Evolutionary conservation across 64 coral and sea anemone genomes (phyloP).

Genomic region (Montipora efflorescens): DNA sequence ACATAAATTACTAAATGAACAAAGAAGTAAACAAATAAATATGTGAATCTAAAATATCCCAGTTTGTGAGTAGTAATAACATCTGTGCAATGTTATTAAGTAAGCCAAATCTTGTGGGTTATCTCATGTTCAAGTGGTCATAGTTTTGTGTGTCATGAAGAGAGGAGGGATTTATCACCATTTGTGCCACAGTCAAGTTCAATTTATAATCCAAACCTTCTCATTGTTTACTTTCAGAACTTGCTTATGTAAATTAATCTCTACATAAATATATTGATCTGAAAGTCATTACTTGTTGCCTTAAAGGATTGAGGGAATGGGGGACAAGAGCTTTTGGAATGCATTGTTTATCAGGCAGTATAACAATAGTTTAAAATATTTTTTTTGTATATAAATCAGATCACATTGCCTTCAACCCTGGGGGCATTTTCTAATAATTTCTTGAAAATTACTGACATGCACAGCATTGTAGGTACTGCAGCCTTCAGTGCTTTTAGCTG

Average conservation of each 20-base stretch:
- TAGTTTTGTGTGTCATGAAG: conserved; percentile 3
- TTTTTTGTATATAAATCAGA: background rate
- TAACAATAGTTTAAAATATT: background rate
- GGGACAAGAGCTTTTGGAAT: too few relatives aligned
- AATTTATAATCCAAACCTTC: background rate
- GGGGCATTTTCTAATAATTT: conserved; percentile 6
- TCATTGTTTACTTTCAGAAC: conserved; percentile 31
- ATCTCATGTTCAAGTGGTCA: conserved; percentile 25
- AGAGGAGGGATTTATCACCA: background rate
- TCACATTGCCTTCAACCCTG: background rate
- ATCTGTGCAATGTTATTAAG: background rate
- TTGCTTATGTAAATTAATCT: conserved; percentile 6
- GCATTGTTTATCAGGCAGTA: too few relatives aligned
- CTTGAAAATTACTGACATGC: conserved; percentile 32
- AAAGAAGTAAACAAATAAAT: conserved; percentile 35
- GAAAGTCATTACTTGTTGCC: background rate
- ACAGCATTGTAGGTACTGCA: conserved; percentile 20
- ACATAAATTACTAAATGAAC: conserved; percentile 24
- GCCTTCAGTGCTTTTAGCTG: background rate
- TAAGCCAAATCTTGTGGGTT: conserved; percentile 11
- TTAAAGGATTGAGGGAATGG: background rate
- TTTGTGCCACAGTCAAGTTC: background rate
- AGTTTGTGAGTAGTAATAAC: background rate
- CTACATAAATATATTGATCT: background rate
- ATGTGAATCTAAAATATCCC: background rate